Evolutionary conservation across 1,140 invertebrate genomes (phyloP), one percentile per base, ranked within the genome.

Genomic region (Trypoxylus dichotomus): DNA sequence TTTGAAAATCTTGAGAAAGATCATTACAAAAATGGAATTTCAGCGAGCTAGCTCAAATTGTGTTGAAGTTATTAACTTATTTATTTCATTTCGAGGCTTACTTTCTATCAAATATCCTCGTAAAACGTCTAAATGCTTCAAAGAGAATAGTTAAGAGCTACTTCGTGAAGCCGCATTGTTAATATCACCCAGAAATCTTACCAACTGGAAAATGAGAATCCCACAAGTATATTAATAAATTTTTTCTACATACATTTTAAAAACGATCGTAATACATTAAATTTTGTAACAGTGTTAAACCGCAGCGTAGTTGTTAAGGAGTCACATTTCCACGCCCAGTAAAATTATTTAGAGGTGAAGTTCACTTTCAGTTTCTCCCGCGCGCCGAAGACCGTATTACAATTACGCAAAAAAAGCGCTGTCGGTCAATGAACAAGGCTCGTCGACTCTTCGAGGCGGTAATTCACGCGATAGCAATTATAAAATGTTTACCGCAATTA

Each of bases 341-440:
- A 54, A 54, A 15, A 19, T n/a, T n/a, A 2, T 19, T 54, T 54
- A 54, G 47, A 54, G 47, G 47, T 54, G 15, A 54, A 54, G 47
- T 54, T 54, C 47, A 54, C 47, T 54, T 54, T 54, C 47, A 54
- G 7, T 54, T 54, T 54, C 47, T 6, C n/a, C 19, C n/a, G n/a
- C 15, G 15, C 47, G 19, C 47, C 10, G 19, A 54, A 54, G 15
- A 54, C 15, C 19, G 19, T 47, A 19, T 13, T 21, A 15, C 15
- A 54, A 19, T 54, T 54, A 54, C 47, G 19, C 47, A 15, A 19
- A 54, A 54, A 54, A n/a, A n/a, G n/a, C 19, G 1, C 19, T 54
- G 47, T 54, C 47, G 47, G 47, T 54, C 47, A 54, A 54, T n/a
- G 47, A 54, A 54, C 47, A 54, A 54, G 47, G 47, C 47, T 54